phyloP scores from a whole-genome alignment of 2,888 invertebrate species.

The Drosophila paracracens region DNA sequence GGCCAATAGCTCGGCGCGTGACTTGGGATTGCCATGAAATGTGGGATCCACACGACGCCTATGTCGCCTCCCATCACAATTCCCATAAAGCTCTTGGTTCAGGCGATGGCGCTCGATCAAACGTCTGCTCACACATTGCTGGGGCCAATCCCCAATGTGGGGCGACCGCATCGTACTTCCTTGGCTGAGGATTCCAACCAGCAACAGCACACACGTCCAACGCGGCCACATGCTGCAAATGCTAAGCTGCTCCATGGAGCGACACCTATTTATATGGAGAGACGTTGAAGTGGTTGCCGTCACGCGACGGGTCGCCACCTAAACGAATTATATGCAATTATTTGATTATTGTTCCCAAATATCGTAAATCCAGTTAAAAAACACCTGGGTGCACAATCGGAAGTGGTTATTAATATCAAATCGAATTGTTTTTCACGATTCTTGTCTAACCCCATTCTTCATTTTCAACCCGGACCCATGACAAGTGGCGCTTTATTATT shows the following conservation, averaged over 20 bases:
- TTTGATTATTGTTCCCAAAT: slow-evolving; percentile 30
- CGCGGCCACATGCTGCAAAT: slow-evolving; percentile 29
- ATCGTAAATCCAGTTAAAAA: slow-evolving; percentile 22
- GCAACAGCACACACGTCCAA: slow-evolving; percentile 16
- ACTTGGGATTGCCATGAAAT: slow-evolving; percentile 87
- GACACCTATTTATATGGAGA: slow-evolving; percentile 25
- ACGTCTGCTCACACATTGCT: slow-evolving; percentile 49
- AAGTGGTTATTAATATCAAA: slow-evolving; percentile 29
- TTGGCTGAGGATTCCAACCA: slow-evolving; percentile 1
- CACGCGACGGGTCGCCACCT: slow-evolving; percentile 50
- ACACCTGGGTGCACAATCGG: slow-evolving; percentile 29
- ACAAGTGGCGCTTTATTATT: background rate
- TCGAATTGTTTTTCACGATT: slow-evolving; percentile 17
- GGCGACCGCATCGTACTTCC: background rate
- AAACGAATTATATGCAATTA: slow-evolving; percentile 40
- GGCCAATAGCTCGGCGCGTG: slow-evolving; percentile 87
- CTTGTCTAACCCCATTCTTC: background rate
- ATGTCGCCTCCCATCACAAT: slow-evolving; percentile 30
- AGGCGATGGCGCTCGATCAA: slow-evolving; percentile 52
- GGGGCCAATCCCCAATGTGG: background rate
- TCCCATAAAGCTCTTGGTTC: slow-evolving; percentile 47
- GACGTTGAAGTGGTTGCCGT: background rate
- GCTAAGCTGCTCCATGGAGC: background rate
- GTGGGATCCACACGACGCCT: slow-evolving; percentile 86
- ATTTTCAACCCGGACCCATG: slow-evolving; percentile 9